Conservation (phyloP, 2,888 invertebrate species). For the Plagodis pulveraria region DNA sequence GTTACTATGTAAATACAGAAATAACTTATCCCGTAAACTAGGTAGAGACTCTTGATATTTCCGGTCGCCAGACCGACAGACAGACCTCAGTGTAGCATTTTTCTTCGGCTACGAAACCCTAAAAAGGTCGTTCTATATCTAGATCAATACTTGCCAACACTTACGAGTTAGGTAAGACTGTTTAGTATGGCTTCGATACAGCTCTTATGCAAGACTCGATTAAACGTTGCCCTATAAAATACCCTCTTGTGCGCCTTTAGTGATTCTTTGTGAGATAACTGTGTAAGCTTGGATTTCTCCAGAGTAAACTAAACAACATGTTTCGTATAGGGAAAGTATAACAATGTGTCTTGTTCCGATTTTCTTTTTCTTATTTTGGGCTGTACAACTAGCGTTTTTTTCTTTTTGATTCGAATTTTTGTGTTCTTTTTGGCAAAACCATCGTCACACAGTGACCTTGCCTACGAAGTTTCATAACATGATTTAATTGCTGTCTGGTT, state of each 20-base stretch:
- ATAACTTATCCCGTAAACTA: no score
- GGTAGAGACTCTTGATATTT: no score
- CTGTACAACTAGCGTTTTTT: neutral
- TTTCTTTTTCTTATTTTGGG: neutral
- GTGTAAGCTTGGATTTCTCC: neutral
- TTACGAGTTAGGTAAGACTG: neutral
- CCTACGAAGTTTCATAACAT: no score
- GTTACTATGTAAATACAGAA: no score
- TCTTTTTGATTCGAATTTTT: no score
- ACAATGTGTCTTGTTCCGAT: slow-evolving; percentile 6
- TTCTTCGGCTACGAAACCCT: neutral
- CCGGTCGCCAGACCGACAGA: no score
- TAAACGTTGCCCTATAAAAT: slow-evolving; percentile 1
- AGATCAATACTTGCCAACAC: neutral
- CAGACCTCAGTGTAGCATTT: no score
- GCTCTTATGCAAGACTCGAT: slow-evolving; percentile 7
- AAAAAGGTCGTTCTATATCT: neutral
- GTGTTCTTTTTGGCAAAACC: no score
- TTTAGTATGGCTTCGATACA: slow-evolving; percentile 2
- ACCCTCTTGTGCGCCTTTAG: slow-evolving; percentile 1
- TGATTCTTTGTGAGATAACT: slow-evolving; percentile 3
- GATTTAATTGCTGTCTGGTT: no score
- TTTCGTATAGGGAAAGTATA: slow-evolving; percentile 4
- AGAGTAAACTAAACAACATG: slow-evolving; percentile 2
- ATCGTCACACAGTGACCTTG: no score